These are phyloP conservation scores for Loripinus fragilis DNA, from an alignment of 2,888 invertebrate genomes.

Conservation along the genomic window DNA sequence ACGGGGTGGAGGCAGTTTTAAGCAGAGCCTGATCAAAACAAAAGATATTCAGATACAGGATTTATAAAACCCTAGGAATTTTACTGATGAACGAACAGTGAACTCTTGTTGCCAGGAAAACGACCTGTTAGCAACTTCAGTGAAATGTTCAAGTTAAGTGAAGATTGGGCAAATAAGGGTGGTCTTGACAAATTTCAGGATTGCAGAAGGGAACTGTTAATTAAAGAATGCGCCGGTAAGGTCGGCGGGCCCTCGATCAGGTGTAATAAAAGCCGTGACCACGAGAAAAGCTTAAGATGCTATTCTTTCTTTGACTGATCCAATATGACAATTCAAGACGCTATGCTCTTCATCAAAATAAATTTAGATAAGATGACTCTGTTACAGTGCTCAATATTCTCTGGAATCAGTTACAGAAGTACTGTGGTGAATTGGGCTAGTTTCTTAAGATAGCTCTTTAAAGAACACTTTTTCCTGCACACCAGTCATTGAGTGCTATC, in stretches of 20 bases:
- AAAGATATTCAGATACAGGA: not conserved
- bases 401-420: not conserved
- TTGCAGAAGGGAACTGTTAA: no score
- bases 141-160: no score
- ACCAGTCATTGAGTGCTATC: not conserved
- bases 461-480: not conserved
- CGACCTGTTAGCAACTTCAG: not conserved
- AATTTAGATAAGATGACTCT: not conserved
- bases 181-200: no score
- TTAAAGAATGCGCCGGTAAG: no score
- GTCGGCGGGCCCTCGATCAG: no score
- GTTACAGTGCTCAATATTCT: not conserved
- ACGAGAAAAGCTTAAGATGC: not conserved
- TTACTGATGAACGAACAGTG: not conserved
- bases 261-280: not conserved
- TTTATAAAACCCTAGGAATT: not conserved
- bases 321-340: not conserved
- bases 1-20: not conserved
- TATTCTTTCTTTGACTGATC: not conserved
- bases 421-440: not conserved
- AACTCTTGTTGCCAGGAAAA: not conserved
- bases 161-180: no score
- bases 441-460: not conserved
- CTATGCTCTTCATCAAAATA: not conserved
- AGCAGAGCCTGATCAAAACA: not conserved